Conservation (phyloP, 2,797 vertebrate genomes). For the Zenarchopterus dispar region DNA sequence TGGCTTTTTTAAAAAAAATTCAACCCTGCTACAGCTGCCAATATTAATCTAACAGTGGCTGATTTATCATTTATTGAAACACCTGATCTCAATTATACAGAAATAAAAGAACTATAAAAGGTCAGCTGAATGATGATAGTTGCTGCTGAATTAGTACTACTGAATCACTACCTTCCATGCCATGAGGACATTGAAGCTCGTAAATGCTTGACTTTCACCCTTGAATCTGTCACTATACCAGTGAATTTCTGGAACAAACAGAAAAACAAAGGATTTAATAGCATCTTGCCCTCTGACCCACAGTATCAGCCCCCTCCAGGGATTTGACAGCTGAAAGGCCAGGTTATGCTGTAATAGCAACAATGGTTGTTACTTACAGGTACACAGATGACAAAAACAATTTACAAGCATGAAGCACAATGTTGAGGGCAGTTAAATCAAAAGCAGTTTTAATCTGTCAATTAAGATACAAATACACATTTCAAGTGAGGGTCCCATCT, state of each 20-base stretch:
- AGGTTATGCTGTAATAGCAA: neutral
- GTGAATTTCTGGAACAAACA: neutral
- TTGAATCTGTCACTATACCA: no score
- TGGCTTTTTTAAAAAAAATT: no score
- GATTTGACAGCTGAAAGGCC: neutral
- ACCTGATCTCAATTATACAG: neutral
- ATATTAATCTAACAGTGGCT: neutral
- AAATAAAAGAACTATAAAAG: neutral
- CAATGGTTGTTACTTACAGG: neutral
- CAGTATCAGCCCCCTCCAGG: neutral
- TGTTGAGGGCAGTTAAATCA: neutral
- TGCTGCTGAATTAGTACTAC: neutral
- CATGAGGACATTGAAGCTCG: neutral
- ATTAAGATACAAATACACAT: neutral
- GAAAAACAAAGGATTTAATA: conserved; percentile 1
- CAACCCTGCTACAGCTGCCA: neutral
- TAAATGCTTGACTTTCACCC: neutral
- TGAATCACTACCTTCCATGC: neutral
- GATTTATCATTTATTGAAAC: neutral
- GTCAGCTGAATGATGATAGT: neutral
- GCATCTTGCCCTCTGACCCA: conserved; percentile 5
- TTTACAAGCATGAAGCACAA: neutral
- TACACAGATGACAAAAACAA: neutral
- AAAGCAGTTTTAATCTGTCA: neutral
- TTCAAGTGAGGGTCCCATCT: no score